Percentiles rank a stretch among this genome's conserved stretches.
These are phyloP conservation scores for Apolygus lucorum DNA, from an alignment of 1,140 invertebrate species.

Conservation along the genomic window DNA sequence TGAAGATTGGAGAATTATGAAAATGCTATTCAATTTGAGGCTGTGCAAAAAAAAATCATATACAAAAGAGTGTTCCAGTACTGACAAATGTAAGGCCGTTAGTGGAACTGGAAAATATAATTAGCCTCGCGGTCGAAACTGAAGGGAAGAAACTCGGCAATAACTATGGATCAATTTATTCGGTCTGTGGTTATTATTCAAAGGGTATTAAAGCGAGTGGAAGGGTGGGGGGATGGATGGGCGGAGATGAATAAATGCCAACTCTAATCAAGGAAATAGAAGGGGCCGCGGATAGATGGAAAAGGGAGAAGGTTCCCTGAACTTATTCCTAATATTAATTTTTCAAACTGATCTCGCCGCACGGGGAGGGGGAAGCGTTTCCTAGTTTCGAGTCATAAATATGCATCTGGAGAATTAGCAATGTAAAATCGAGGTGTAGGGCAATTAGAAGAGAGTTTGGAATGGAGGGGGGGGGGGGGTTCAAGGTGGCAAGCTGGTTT, in stretches of 20 bases:
- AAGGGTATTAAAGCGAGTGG: constrained; percentile 4
- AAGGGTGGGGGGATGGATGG: not conserved
- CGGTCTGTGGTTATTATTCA: constrained; percentile 4
- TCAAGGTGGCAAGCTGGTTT: not conserved
- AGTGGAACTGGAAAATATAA: too few species aligned
- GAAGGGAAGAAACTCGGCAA: not conserved
- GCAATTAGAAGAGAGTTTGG: not conserved
- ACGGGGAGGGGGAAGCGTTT: not conserved
- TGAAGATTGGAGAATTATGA: too few species aligned
- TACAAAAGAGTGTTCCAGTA: too few species aligned
- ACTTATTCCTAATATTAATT: constrained; percentile 17
- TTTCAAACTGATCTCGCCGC: constrained; percentile 16
- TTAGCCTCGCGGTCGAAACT: not conserved
- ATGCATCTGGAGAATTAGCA: constrained; percentile 13
- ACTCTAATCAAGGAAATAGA: constrained; percentile 1
- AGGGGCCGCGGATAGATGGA: not conserved
- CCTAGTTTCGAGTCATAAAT: constrained; percentile 9
- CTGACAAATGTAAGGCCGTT: too few species aligned
- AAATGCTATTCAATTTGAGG: too few species aligned
- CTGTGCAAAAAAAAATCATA: too few species aligned
- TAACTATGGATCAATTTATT: constrained; percentile 4
- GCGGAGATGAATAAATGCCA: constrained; percentile 6
- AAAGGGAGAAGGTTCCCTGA: not conserved
- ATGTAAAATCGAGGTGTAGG: not conserved
- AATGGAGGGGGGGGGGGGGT: not conserved